Evolutionary conservation across 2,888 invertebrate species (phyloP), one percentile per base, ranked within the genome.

Genomic region (Lathronympha strigana): DNA sequence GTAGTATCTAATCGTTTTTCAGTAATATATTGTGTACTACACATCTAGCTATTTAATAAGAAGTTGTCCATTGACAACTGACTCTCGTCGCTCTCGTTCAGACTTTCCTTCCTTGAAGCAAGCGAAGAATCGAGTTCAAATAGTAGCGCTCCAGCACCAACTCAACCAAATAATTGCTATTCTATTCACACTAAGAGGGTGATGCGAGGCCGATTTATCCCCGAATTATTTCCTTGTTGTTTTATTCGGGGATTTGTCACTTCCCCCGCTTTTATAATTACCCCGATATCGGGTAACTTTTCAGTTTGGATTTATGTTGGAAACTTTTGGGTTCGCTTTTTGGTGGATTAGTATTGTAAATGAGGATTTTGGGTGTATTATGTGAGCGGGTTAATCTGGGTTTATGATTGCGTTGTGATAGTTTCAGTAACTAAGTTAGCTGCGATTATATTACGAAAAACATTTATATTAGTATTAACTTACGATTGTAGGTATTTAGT

Each of bases 131-230:
- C 68, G 51, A 61, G 60, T 71, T 71, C 64, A 54, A 68, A 63
- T 74, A 69, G 75, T 84, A 79, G 71, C 71, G 68, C 74, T 73
- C 8, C 43, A 53, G 86, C 73, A 86, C 83, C 88, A 87, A 88
- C 84, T 90, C 88, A 88, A 87, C 89, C 92, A 89, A 87, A 92
- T 91, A 92, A 92, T 92, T 91, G 91, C 88, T 92, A 92, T 92
- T 91, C 92, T 87, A 92, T 92, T 92, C 92, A 90, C 90, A 90
- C 90, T 81, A 84, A 82, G 87, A 86, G 87, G 79, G 75, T 68
- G 71, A 71, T 71, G 69, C 68, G 63, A 70, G 69, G 78, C 69
- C 84, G 83, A 92, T 92, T 92, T 92, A 92, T 90, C 79, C 71
- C 75, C 83, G 83, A 91, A 92, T 92, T 91, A 92, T 92, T 90